phyloP scores from a whole-genome alignment of 1,140 invertebrate genomes.

The Limonius californicus region DNA sequence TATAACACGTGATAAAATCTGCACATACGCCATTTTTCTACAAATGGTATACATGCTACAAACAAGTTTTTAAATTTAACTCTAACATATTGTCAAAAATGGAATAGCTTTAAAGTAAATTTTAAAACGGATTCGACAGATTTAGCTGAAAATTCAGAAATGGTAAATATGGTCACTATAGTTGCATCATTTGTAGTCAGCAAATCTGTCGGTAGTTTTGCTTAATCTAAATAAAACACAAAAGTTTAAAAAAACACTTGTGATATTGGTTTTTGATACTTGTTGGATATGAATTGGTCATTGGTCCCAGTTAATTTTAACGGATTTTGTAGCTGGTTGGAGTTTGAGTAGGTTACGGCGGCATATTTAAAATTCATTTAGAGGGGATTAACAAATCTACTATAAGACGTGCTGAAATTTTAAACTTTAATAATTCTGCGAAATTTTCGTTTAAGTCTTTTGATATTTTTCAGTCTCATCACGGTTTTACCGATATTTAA shows the following conservation, averaged over 20 bases:
- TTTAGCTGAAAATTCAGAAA: neutral
- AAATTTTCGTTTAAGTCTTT: neutral
- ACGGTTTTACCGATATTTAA: neutral
- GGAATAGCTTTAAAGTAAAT: constrained; percentile 32
- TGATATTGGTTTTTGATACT: constrained; percentile 11
- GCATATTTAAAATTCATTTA: neutral
- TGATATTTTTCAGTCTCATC: constrained; percentile 8
- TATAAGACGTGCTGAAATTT: too few relatives aligned
- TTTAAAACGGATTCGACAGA: neutral
- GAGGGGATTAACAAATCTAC: neutral
- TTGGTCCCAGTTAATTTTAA: constrained; percentile 15
- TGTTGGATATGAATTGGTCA: constrained; percentile 16
- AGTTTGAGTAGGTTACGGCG: neutral
- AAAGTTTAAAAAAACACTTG: neutral
- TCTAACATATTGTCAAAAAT: constrained; percentile 47
- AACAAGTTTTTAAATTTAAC: constrained; percentile 21
- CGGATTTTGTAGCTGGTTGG: neutral
- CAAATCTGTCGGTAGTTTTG: neutral
- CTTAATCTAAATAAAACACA: neutral
- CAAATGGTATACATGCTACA: neutral
- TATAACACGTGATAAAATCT: constrained; percentile 13
- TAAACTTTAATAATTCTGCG: neutral
- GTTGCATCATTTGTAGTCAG: neutral
- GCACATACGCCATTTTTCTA: neutral
- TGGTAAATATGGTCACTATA: too few relatives aligned